Evolutionary conservation across 1,140 invertebrate species (phyloP), one percentile per base, ranked within the genome.

Genomic region (Magallana gigas): DNA sequence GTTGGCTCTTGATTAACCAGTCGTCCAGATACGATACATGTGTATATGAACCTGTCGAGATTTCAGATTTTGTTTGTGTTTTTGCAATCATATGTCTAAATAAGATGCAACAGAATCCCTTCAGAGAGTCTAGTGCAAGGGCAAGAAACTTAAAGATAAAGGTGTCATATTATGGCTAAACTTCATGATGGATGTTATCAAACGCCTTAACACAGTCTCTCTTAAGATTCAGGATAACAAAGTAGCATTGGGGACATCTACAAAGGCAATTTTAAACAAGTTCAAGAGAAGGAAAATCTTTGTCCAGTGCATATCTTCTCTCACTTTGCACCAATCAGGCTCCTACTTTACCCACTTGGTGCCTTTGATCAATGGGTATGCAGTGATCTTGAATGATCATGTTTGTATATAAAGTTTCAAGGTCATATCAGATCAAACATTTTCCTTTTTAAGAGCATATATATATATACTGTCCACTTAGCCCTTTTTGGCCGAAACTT

Each of bases 21-120:
- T 87, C 88, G 83, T 89, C 86, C 57, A 89, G 62, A 36, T 87
- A 89, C 48, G 62, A 36, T 87, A 89, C 48, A 64, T 60, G 80
- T 68, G 85, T 12, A 85, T 81, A 7, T 87, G 86, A 81, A 85
- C 18, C 36, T 80, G 57, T 16, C 62, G 59, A 36, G 23, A 23
- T 23, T 23, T 23, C 23, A 0, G 0, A 23, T 23, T 23, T 23
- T 23, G 23, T 23, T 23, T 23, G 23, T 23, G 23, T 23, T 23
- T 23, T 23, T 23, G 23, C 23, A 23, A 23, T 23, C 23, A 23
- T 23, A 23, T 23, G 23, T 23, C 23, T 23, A 23, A 23, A 23
- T 23, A 23, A 23, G 62, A 64, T 64, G 18, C 62, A 64, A 64
- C 62, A 48, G 36, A 48, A 48, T 48, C 36, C 36, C 36, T 64